Base-by-base conservation (phyloP, 2,797 vertebrate species). In the Acridotheres tristis region DNA sequence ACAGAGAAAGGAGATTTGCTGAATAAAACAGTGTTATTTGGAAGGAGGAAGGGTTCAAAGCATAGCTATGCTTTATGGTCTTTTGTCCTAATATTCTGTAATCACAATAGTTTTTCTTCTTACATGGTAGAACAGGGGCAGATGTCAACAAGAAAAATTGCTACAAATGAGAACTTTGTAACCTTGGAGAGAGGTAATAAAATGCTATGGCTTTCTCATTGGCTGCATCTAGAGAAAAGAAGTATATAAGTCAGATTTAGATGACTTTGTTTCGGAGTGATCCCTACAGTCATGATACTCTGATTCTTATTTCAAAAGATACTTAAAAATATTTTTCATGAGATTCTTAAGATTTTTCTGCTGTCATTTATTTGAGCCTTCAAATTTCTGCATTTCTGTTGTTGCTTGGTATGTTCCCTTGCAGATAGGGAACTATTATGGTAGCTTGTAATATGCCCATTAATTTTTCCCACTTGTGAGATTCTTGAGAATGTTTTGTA, bases 111-210 rank as follows among this genome's bases (percentile, higher is more conserved):
- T 43, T 75, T 92, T 95, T 89, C 67, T 73, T 90, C 72, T 13
- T 10, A 77, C 16, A 20, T 42, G 38, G 53, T 69, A 75, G 47
- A 93, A 58, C 16, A 57, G 55, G 38, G 57, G 71, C 57, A 88
- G 63, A 42, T 34, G 50, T 85, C 83, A 94, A 90, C 48, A 88
- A 47, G 83, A 94, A 93, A 84, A 94, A 88, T 54, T 87, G 45
- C 71, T 90, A 71, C 59, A 73, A 90, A 93, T 90, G 42, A 93
- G 80, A 94, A 90, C 47, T 94, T 76, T 73, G 89, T 82, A 94
- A 90, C 71, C 80, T 85, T 67, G 32, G 55, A 82, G 45, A 85
- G 63, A 53, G 17, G 67, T 73, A 93, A 91, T 85, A 88, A 93
- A 88, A 63, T 85, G 66, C 55, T 77, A 43, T 59, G 55, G 67